Base-by-base conservation (phyloP, 2,888 invertebrate species). In the Heteromyza rotundicornis region DNA sequence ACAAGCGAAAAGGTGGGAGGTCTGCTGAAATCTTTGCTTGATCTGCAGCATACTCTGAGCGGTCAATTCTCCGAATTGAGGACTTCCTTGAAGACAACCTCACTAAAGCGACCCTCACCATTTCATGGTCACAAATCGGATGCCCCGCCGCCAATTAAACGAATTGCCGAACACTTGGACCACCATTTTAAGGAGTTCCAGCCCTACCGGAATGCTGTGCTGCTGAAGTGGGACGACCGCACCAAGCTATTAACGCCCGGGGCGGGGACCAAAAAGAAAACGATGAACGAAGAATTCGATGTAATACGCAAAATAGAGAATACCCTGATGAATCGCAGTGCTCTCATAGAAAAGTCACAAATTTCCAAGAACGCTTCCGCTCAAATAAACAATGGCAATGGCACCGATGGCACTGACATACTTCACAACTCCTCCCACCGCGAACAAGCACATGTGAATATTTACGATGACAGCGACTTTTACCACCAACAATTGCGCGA, bases 391-490 rank as follows among this genome's bases (percentile, higher is more conserved):
- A n/a, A n/a, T n/a, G n/a, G n/a, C n/a, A 36, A 75, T 66, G 72
- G 70, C 1, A 68, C 74, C 2, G 73, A 67, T 17, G 80, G 70
- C 58, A 79, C 79, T 55, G 75, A 84, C n/a, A 5, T 24, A 16
- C 3, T 20, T 10, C 53, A 68, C 12, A 56, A 57, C 2, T 19
- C 55, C 2, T 3, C 54, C 19, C 8, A 81, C 56, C 75, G 83
- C 17, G 84, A 83, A 67, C 89, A 90, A 70, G 88, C 89, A 67
- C 90, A 93, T 75, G 75, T 86, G 0, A 93, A 98, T 84, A 92
- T 98, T 74, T 98, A 95, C 84, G 97, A 98, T 81, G 98, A 98
- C 78, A 93, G 92, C 74, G 98, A 98, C 80, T 98, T 98, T 81
- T 98, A 98, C 82, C 96, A 97, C 82, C 94, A 96, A 75, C 85